Evolutionary conservation across 2,888 invertebrate species (phyloP).

Genomic region (Therioaphis trifolii): DNA sequence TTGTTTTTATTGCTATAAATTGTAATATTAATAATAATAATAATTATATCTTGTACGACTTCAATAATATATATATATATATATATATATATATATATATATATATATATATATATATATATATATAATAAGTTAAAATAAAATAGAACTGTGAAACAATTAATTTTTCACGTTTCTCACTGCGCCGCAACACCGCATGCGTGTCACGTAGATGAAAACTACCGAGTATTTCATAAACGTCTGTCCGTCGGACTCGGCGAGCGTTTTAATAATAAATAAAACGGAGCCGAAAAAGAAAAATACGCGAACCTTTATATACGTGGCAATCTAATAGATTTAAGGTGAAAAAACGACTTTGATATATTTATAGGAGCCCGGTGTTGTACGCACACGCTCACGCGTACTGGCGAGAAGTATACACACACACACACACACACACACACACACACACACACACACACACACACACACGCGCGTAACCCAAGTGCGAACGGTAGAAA

Average conservation of each 20-base stretch:
- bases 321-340: conserved; percentile 50
- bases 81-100: too few species aligned
- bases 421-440: too few species aligned
- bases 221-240: conserved; percentile 47
- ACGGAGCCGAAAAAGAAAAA: conserved; percentile 20
- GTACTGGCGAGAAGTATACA: too few species aligned
- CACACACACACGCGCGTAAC: background rate
- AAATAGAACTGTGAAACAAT: too few species aligned
- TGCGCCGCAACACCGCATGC: background rate
- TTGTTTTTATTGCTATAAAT: too few species aligned
- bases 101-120: too few species aligned
- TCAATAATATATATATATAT: too few species aligned
- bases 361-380: conserved; percentile 29
- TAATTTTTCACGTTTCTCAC: background rate
- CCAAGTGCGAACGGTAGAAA: too few species aligned
- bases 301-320: conserved; percentile 11
- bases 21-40: too few species aligned
- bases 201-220: conserved; percentile 10
- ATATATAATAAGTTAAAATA: too few species aligned
- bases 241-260: background rate
- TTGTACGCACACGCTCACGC: background rate
- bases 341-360: conserved; percentile 52
- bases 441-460: background rate
- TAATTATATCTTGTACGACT: too few species aligned
- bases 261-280: conserved; percentile 41